Base-by-base conservation (phyloP, 2,113 vertebrate species). In the Saimiri boliviensis region DNA sequence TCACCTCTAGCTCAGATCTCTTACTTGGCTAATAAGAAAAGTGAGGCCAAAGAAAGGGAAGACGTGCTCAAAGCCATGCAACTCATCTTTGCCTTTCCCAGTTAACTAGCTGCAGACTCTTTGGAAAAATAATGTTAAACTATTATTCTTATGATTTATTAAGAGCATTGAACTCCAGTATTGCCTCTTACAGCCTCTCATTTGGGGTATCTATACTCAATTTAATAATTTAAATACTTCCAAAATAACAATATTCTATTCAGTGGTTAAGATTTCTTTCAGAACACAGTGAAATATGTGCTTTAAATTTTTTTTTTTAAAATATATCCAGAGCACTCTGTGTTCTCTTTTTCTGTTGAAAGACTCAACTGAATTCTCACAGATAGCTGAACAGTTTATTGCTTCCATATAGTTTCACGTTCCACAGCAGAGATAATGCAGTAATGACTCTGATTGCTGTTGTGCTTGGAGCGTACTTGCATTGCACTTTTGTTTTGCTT, bases 301-400 rank as follows among this genome's bases (percentile, higher is more conserved):
- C 23, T 58, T 49, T 85, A 47, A 86, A 82, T 95, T 93, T 89
- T 32, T 74, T 91, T 89, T n/a, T 45, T 45, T 42, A 42, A 47
- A 76, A 58, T 56, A 63, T 96, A 79, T 71, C 30, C 45, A 74
- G 25, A 52, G 3, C 27, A 71, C 79, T 96, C 58, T 63, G 11
- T 32, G 58, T 86, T 92, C 52, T 84, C 68, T 96, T 84, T 89
- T 45, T 12, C 60, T 96, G 96, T 73, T 86, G 71, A 80, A 71
- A 35, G 52, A 70, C 49, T 95, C 92, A 21, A 92, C 23, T 35
- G 68, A 96, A 91, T 76, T 86, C 54, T 94, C 73, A 80, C 58
- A 84, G 82, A 91, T 49, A 73, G 40, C 37, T 81, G 47, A 92
- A 60, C 71, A 66, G 35, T 93, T 89, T 74, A 92, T 54, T 76